A percentile compares a stretch with the other conserved stretches of the same genome.
Conservation (phyloP, 2,113 vertebrate genomes). For the Macrotus californicus region DNA sequence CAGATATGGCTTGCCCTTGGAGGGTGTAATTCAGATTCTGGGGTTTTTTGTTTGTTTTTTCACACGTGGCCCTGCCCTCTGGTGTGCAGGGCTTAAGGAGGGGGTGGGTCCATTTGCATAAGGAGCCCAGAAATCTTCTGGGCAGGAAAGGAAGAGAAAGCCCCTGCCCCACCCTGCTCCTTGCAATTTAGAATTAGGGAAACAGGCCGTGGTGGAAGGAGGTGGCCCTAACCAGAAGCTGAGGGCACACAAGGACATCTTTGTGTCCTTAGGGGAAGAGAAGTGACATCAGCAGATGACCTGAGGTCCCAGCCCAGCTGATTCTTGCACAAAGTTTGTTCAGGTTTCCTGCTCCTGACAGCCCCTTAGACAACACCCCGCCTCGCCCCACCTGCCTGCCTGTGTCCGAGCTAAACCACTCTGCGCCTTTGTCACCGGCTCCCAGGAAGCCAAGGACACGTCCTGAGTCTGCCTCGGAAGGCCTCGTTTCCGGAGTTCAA, state of each 20-base stretch:
- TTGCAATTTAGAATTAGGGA: background rate
- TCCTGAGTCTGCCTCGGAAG: background rate
- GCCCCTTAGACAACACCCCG: background rate
- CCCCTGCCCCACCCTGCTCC: background rate
- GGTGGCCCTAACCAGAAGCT: background rate
- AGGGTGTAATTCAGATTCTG: background rate
- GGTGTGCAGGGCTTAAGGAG: background rate
- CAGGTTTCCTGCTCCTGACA: background rate
- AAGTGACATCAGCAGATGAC: background rate
- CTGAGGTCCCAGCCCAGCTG: accelerated
- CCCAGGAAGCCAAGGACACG: background rate
- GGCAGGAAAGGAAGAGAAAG: background rate
- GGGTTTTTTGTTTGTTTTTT: background rate
- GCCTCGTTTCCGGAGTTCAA: background rate
- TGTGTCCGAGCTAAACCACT: no score
- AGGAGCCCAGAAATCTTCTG: background rate
- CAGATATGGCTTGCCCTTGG: background rate
- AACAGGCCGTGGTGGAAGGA: background rate
- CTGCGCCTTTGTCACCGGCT: background rate
- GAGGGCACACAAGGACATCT: background rate
- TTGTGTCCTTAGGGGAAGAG: background rate
- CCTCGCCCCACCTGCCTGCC: background rate
- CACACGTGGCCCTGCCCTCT: background rate
- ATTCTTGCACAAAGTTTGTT: background rate
- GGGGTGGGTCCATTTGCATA: background rate